These are phyloP conservation scores for Myripristis murdjan DNA, from an alignment of 2,797 vertebrate species.

Conservation along the genomic window DNA sequence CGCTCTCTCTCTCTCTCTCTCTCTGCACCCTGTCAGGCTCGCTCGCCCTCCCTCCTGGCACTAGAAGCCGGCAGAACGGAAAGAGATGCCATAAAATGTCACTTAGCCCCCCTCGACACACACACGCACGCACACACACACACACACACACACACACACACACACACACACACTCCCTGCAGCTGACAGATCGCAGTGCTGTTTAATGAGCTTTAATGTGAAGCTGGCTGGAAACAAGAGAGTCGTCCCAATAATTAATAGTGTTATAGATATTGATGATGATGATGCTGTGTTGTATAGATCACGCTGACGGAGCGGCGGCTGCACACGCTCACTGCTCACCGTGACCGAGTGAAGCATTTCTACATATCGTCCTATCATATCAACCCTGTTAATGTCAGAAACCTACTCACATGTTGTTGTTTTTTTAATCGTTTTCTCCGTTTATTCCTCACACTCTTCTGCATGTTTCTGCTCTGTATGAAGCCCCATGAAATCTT, in stretches of 20 bases:
- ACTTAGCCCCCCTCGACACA: slow-evolving; percentile 19
- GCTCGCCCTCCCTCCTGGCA: slow-evolving; percentile 9
- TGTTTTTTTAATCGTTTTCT: too few species aligned
- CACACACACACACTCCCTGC: slow-evolving; percentile 27
- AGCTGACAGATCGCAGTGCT: slow-evolving; percentile 37
- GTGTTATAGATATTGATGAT: too few species aligned
- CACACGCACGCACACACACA: slow-evolving; percentile 19
- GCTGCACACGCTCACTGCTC: too few species aligned
- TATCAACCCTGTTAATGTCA: too few species aligned
- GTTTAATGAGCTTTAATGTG: slow-evolving; percentile 70
- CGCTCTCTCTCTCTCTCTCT: not conserved
- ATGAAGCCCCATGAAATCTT: too few species aligned
- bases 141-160: slow-evolving; percentile 6
- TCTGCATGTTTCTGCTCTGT: too few species aligned
- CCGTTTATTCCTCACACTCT: too few species aligned
- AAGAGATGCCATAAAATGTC: slow-evolving; percentile 21
- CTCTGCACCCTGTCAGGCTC: too few species aligned
- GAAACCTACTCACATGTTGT: too few species aligned
- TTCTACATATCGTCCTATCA: too few species aligned
- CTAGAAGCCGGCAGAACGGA: slow-evolving; percentile 3
- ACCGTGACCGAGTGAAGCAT: too few species aligned
- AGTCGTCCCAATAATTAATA: not conserved
- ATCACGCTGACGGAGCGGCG: too few species aligned
- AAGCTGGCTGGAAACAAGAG: slow-evolving; percentile 42
- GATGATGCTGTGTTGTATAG: not conserved